These are phyloP conservation scores for Thalassophryne amazonica DNA, from an alignment of 2,797 vertebrate species.

Conservation along the genomic window DNA sequence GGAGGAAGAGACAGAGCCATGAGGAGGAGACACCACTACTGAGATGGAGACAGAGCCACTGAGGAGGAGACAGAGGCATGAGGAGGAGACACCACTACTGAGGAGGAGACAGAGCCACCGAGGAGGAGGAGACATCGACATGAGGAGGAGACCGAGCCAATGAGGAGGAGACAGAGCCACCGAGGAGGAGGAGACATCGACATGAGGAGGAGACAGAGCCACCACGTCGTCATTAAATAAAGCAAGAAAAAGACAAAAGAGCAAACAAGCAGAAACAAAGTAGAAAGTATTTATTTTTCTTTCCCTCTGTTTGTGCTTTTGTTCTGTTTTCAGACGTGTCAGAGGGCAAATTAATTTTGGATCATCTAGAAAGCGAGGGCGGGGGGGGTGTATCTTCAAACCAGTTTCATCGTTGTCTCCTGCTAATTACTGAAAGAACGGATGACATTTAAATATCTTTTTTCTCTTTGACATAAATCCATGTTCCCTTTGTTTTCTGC, in stretches of 20 bases:
- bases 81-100: no score
- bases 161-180: no score
- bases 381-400: not conserved
- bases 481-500: conserved; percentile 37
- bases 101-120: no score
- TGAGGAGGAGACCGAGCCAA: no score
- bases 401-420: conserved; percentile 23
- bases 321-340: conserved; percentile 22
- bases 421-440: conserved; percentile 55
- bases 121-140: no score
- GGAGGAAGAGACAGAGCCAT: no score
- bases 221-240: conserved; percentile 1
- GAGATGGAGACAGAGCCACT: no score
- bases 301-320: conserved; percentile 8
- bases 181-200: no score
- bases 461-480: conserved; percentile 39
- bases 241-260: not conserved
- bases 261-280: not conserved
- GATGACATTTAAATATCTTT: conserved; percentile 51
- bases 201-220: no score
- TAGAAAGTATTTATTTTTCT: not conserved
- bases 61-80: no score
- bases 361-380: conserved; percentile 3
- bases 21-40: no score
- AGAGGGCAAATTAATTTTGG: conserved; percentile 27